Percentiles rank a stretch among this genome's conserved stretches.
Evolutionary conservation across 2,888 invertebrate species (phyloP).

Genomic region (Xiphydria camelus): DNA sequence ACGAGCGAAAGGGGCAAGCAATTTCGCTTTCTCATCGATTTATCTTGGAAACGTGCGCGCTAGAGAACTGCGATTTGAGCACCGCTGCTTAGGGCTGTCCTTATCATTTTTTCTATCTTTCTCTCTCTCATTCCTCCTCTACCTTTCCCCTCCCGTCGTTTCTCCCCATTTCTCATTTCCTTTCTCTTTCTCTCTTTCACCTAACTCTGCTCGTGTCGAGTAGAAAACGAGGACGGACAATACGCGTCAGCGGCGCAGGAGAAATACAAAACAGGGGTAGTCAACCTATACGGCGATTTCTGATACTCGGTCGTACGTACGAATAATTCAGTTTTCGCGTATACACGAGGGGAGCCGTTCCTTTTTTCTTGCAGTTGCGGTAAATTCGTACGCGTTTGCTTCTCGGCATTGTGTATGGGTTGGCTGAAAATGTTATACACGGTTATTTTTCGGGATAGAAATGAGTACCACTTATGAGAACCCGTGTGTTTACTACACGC

Average conservation of each 20-base stretch:
- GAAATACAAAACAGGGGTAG: slow-evolving; percentile 1
- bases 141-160: slow-evolving; percentile 5
- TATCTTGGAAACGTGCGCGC: no score
- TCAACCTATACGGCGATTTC: background rate
- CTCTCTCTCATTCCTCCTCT: slow-evolving; percentile 11
- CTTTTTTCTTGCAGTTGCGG: no score
- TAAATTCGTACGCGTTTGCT: no score
- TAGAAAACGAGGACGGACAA: no score
- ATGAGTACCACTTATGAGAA: background rate
- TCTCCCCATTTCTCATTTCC: slow-evolving; percentile 6
- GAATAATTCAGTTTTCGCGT: background rate
- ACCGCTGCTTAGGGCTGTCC: slow-evolving; percentile 22
- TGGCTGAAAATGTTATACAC: no score
- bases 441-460: no score
- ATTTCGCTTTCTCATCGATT: no score
- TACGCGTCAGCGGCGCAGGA: background rate
- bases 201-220: no score
- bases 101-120: slow-evolving; percentile 11
- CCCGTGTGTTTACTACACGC: background rate
- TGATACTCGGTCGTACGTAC: background rate
- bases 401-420: no score
- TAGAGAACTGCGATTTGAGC: no score
- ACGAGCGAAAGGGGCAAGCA: no score
- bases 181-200: slow-evolving; percentile 9
- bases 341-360: no score